Conservation (phyloP, 2,888 invertebrate species). For the Poecilus cupreus region DNA sequence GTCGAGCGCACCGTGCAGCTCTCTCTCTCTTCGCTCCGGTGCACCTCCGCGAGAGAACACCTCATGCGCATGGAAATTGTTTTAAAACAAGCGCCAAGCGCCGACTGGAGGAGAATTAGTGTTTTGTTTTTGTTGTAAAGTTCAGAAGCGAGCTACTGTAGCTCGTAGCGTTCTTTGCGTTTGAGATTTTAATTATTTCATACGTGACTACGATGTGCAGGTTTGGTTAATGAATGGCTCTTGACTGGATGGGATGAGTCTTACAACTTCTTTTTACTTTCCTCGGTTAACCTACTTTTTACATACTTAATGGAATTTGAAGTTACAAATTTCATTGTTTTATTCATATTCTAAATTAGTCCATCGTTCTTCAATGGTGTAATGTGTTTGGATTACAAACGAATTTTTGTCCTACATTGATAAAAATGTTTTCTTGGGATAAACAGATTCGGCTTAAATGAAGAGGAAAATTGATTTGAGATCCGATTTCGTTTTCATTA, state of each 20-base stretch:
- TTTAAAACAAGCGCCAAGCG: constrained; percentile 15
- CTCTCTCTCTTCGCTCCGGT: constrained; percentile 38
- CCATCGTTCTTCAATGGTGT: no score
- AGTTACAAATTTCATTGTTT: no score
- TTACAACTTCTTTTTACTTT: no score
- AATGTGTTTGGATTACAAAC: no score
- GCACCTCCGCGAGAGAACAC: background rate
- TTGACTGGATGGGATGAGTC: background rate
- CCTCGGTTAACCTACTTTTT: background rate
- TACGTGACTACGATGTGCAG: background rate
- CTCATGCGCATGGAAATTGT: constrained; percentile 38
- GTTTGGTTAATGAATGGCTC: background rate
- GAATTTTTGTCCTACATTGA: no score
- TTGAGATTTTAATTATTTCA: constrained; percentile 29
- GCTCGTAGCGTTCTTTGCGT: no score
- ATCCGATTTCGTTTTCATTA: no score
- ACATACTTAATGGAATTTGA: background rate
- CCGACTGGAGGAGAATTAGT: background rate
- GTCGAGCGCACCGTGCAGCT: constrained; percentile 65
- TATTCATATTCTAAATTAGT: no score
- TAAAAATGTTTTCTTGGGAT: no score
- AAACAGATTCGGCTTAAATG: no score
- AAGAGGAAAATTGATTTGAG: no score
- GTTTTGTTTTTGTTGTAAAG: constrained; percentile 14
- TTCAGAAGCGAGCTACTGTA: background rate